Conservation (phyloP, 23 tunicate species). For the Corella eumyota region DNA sequence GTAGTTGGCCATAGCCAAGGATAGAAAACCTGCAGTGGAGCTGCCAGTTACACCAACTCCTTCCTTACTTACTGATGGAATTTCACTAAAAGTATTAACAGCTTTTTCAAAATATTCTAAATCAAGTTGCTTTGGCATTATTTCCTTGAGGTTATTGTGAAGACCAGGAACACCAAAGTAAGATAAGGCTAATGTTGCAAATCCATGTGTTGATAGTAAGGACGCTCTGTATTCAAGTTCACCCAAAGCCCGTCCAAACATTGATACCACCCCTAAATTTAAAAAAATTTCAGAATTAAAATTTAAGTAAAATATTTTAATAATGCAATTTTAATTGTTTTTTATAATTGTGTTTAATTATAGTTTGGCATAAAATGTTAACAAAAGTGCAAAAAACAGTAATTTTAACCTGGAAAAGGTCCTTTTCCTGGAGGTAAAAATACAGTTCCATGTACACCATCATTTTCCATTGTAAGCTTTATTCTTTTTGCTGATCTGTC, state of each 20-base stretch:
- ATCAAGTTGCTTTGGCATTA: neutral
- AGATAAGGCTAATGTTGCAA: conserved; percentile 39
- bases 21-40: conserved; percentile 19
- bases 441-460: conserved; percentile 25
- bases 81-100: neutral
- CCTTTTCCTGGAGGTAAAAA: conserved; percentile 37
- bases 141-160: neutral
- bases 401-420: conserved; percentile 40
- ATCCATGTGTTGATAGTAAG: conserved; percentile 44
- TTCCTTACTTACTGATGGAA: neutral
- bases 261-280: conserved; percentile 28
- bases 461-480: conserved; percentile 4
- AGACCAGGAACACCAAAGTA: conserved; percentile 24
- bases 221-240: conserved; percentile 38
- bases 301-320: too few relatives aligned
- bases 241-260: conserved; percentile 46
- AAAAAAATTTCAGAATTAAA: too few relatives aligned
- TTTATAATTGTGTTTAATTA: too few relatives aligned
- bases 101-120: conserved; percentile 63
- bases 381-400: too few relatives aligned
- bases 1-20: conserved; percentile 10
- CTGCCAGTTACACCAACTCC: conserved; percentile 26
- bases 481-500: conserved; percentile 8
- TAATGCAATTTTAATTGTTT: too few relatives aligned
- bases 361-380: too few relatives aligned